A percentile compares a stretch with the other conserved stretches of the same genome.
Evolutionary conservation across 2,888 invertebrate genomes (phyloP).

Genomic region (Drosophila nr. medialis): DNA sequence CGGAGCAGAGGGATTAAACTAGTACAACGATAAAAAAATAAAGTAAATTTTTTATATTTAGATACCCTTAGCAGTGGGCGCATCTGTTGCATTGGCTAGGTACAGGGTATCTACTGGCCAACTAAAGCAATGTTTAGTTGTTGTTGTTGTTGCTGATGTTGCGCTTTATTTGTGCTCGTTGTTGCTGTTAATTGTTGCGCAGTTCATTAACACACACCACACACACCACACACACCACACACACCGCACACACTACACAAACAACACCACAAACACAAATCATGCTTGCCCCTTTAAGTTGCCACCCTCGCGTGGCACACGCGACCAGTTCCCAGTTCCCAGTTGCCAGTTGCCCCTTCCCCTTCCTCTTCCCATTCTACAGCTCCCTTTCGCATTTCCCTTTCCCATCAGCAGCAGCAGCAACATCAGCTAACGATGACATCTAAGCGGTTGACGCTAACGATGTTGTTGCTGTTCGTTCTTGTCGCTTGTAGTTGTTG

Average conservation of each 20-base stretch:
- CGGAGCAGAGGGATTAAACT: accelerated
- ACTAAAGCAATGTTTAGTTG: not conserved
- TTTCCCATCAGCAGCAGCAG: conserved; percentile 38
- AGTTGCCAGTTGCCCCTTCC: conserved; percentile 22
- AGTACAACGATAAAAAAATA: not conserved
- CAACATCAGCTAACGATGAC: conserved; percentile 71
- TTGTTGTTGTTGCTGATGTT: conserved; percentile 43
- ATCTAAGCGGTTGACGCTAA: conserved; percentile 73
- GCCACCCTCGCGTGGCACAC: conserved; percentile 78
- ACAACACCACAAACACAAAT: conserved; percentile 43
- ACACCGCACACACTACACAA: conserved; percentile 41
- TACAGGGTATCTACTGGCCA: conserved; percentile 1
- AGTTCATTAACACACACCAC: conserved; percentile 75
- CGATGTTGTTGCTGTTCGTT: conserved; percentile 55
- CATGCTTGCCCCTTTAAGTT: conserved; percentile 53
- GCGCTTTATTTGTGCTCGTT: conserved; percentile 46
- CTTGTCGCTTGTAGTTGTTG: conserved; percentile 26
- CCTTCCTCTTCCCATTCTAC: conserved; percentile 7
- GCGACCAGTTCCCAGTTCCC: conserved; percentile 59
- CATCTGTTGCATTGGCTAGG: not conserved
- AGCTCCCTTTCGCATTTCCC: conserved; percentile 20
- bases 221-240: conserved; percentile 42
- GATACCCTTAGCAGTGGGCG: not conserved
- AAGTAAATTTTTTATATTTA: not conserved
- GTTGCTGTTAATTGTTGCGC: conserved; percentile 75